A percentile compares a stretch with the other conserved stretches of the same genome.
Evolutionary conservation across 2,888 invertebrate genomes (phyloP).

Genomic region (Sceliomorpha sp.): DNA sequence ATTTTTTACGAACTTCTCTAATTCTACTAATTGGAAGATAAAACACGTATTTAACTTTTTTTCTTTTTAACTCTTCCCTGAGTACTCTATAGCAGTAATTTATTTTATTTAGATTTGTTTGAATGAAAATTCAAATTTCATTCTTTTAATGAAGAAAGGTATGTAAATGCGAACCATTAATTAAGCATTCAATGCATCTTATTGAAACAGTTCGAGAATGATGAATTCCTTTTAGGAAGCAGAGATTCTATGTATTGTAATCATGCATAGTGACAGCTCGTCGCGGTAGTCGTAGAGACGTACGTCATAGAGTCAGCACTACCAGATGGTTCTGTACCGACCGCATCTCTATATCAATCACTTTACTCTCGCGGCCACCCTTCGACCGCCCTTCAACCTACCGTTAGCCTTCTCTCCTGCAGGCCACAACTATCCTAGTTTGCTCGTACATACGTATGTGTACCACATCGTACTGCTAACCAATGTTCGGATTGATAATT

Average conservation of each 20-base stretch:
- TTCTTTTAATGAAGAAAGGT: constrained; percentile 40
- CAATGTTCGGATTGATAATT: constrained; percentile 79
- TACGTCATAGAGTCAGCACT: constrained; percentile 79
- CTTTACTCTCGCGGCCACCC: constrained; percentile 70
- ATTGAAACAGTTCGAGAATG: constrained; percentile 37
- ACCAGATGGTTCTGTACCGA: constrained; percentile 74
- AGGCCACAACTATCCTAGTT: constrained; percentile 57
- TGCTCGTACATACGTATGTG: constrained; percentile 57
- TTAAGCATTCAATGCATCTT: constrained; percentile 46
- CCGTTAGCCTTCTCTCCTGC: constrained; percentile 56
- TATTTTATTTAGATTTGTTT: too few relatives aligned
- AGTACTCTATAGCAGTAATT: too few relatives aligned
- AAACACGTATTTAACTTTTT: constrained; percentile 26
- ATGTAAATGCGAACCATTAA: constrained; percentile 10
- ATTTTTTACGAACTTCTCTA: constrained; percentile 10
- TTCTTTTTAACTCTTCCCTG: constrained; percentile 23
- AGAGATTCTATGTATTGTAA: constrained; percentile 40
- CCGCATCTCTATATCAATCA: constrained; percentile 80
- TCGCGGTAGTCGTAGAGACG: constrained; percentile 73
- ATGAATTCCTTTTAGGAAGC: constrained; percentile 38
- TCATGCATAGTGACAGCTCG: constrained; percentile 66
- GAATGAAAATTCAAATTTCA: constrained; percentile 22
- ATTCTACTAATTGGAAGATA: constrained; percentile 32
- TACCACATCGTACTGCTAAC: constrained; percentile 71
- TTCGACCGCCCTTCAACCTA: constrained; percentile 64